Base-by-base conservation (phyloP, 2,797 vertebrate genomes). In the Sebastes oblongus region DNA sequence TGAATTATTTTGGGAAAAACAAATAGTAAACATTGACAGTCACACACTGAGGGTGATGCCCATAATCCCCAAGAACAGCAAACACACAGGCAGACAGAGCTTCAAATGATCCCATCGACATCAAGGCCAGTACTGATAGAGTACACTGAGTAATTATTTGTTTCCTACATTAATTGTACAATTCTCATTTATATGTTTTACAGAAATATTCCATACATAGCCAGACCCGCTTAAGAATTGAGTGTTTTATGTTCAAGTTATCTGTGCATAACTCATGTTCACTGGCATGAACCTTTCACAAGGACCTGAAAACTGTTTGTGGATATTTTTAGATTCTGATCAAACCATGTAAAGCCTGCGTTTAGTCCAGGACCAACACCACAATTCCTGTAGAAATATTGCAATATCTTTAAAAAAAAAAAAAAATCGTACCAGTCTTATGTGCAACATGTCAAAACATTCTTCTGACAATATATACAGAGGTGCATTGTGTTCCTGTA, bases 371-470 rank as follows among this genome's bases (percentile, higher is more conserved):
- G 52, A 70, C 58, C 16, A 74, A 81, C 64, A 76, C 50, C 77
- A 73, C n/a, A 72, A 75, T 60, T 50, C 24, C 69, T 87, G 72
- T 55, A 85, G 52, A 91, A 88, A 84, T 88, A 91, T 91, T 85
- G 84, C 72, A 81, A 79, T 84, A 86, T 72, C 20, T 46, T 72
- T 5, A 9, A 46, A 42, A 62, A 75, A 42, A 69, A 80, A 69
- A 80, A 69, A 78, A 79, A 79, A 69, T 30, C 29, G 82, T 91
- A 92, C 91, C 83, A 52, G 24, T 80, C 39, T 36, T 42, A 55
- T 86, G 74, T 86, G 79, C 87, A 85, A 88, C 71, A 76, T 82
- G 75, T 82, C 79, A 66, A 54, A 88, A 88, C 75, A 85, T 87
- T 87, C 54, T 55, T 84, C 59, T 83, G 60, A 85, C 27, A 72